A percentile compares a stretch with the other conserved stretches of the same genome.
phyloP scores from a whole-genome alignment of 2,113 vertebrate species.

The Lepisosteus osseus region DNA sequence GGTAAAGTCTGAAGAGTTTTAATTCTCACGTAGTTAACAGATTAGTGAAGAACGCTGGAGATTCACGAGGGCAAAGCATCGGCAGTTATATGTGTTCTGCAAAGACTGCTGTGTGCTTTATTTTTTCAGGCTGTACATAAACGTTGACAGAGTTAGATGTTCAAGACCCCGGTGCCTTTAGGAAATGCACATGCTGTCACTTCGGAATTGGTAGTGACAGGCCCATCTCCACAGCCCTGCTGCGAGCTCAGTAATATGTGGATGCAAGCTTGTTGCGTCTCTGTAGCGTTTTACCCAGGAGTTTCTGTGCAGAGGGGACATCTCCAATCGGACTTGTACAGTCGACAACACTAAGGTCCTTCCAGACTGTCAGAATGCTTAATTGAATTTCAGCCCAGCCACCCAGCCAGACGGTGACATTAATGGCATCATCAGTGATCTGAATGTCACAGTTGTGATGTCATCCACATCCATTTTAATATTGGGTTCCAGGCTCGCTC shows the following conservation, averaged over 20 bases:
- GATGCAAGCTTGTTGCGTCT: background rate
- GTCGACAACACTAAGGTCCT: background rate
- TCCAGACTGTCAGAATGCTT: conserved; percentile 1
- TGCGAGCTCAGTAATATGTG: background rate
- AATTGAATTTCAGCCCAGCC: conserved; percentile 3
- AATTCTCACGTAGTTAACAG: too few relatives aligned
- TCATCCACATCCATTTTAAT: conserved; percentile 6
- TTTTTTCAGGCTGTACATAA: too few relatives aligned
- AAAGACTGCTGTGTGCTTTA: too few relatives aligned
- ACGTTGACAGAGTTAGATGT: too few relatives aligned
- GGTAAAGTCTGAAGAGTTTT: too few relatives aligned
- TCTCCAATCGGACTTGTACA: background rate
- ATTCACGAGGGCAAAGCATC: too few relatives aligned
- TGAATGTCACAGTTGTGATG: background rate
- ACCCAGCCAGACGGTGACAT: conserved; percentile 4
- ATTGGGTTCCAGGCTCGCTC: background rate
- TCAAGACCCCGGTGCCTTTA: too few relatives aligned
- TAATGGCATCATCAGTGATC: background rate
- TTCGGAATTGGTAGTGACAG: background rate
- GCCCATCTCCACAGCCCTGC: background rate
- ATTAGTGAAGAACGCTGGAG: too few relatives aligned
- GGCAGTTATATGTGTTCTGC: too few relatives aligned
- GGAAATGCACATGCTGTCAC: too few relatives aligned
- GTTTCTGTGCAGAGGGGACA: background rate
- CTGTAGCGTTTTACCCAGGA: background rate